phyloP scores from a whole-genome alignment of 2,797 vertebrate species.

The Tolypeutes matacus region DNA sequence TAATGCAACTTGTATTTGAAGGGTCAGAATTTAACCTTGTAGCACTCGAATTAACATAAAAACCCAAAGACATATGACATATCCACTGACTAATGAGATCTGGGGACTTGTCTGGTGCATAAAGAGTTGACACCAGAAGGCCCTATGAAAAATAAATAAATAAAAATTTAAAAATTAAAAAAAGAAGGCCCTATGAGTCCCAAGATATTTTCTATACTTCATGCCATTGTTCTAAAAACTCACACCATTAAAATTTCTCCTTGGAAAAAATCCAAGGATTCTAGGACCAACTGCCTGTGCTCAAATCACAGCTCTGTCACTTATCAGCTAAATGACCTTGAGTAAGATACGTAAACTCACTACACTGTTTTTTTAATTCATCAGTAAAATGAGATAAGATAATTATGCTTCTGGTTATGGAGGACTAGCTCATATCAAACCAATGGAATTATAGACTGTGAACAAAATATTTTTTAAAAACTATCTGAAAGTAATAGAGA shows the following conservation, averaged over 20 bases:
- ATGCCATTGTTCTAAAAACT: neutral
- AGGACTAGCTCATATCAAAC: neutral
- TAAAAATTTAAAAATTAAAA: too few relatives aligned
- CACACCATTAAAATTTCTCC: neutral
- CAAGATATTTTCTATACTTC: constrained; percentile 11
- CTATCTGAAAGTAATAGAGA: neutral
- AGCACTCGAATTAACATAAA: constrained; percentile 30
- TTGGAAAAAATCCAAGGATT: constrained; percentile 45
- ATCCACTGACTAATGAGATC: constrained; percentile 5
- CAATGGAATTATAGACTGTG: neutral
- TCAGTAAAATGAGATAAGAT: neutral
- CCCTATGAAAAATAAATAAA: too few relatives aligned
- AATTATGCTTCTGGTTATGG: constrained; percentile 38
- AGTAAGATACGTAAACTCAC: neutral
- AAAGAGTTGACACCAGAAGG: neutral
- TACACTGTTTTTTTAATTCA: neutral
- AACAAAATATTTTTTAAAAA: constrained; percentile 3
- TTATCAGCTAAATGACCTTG: neutral
- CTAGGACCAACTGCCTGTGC: neutral
- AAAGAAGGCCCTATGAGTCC: too few relatives aligned
- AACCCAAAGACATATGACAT: neutral
- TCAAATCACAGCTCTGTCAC: neutral
- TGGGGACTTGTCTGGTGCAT: neutral
- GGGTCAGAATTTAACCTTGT: neutral
- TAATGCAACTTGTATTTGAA: neutral